A percentile compares a stretch with the other conserved stretches of the same genome.
Conservation (phyloP, 2,113 vertebrate species). For the Bambusicola thoracicus region DNA sequence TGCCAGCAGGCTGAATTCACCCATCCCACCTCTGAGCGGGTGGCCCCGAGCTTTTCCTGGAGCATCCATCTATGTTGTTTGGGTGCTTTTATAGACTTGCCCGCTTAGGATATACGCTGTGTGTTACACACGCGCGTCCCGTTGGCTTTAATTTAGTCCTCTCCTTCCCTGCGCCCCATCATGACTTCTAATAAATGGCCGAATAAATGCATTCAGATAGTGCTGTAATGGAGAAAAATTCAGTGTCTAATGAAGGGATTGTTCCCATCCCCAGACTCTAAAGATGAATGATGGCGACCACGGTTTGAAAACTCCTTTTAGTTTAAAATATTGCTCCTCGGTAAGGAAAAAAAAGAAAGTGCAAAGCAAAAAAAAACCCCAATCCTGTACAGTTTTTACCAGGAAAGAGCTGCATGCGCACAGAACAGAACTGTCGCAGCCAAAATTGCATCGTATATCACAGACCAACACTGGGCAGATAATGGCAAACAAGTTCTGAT, state of each 20-base stretch:
- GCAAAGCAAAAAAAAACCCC: neutral
- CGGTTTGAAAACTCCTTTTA: constrained; percentile 71
- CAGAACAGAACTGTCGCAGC: constrained; percentile 52
- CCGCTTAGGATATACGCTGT: neutral
- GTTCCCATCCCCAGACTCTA: constrained; percentile 17
- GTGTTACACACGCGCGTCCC: neutral
- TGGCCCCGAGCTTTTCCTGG: neutral
- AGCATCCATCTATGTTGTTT: neutral
- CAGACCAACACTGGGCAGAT: constrained; percentile 62
- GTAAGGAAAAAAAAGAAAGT: neutral
- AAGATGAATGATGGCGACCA: constrained; percentile 61
- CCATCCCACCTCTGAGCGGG: too few relatives aligned
- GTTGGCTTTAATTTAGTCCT: constrained; percentile 41
- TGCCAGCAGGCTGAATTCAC: too few relatives aligned
- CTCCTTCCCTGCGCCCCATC: neutral
- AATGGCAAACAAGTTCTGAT: constrained; percentile 69
- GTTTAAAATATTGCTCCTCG: constrained; percentile 60
- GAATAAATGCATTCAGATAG: constrained; percentile 62
- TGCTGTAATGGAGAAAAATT: constrained; percentile 64
- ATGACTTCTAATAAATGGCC: constrained; percentile 38
- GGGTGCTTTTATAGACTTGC: constrained; percentile 30
- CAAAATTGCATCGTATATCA: constrained; percentile 77
- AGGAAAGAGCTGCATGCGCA: constrained; percentile 21
- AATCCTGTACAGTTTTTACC: constrained; percentile 30
- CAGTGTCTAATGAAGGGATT: constrained; percentile 63